A percentile compares a stretch with the other conserved stretches of the same genome.
These are phyloP conservation scores for Caenorhabditis sp. DNA, from an alignment of 2,888 invertebrate species.

Conservation along the genomic window DNA sequence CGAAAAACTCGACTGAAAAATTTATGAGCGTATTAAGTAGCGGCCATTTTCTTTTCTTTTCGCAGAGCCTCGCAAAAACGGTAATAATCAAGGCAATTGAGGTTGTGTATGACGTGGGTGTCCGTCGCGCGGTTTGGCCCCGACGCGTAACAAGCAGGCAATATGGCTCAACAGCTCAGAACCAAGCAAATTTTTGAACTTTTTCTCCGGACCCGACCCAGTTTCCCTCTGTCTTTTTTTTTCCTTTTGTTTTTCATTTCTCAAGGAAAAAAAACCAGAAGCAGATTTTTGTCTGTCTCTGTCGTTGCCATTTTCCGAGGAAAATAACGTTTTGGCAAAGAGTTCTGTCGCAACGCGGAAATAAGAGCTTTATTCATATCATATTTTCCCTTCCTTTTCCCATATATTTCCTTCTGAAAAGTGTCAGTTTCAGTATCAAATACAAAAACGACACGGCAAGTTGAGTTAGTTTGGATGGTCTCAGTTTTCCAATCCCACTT, in stretches of 20 bases:
- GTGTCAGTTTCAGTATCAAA: conserved; percentile 14
- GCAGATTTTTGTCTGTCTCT: conserved; percentile 8
- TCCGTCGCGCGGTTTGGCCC: neutral
- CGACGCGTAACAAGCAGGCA: conserved; percentile 35
- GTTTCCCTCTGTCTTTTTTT: conserved; percentile 17
- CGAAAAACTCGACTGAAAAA: conserved; percentile 23
- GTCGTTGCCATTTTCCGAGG: neutral
- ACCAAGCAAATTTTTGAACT: conserved; percentile 36
- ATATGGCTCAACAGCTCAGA: conserved; percentile 54
- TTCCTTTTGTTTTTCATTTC: conserved; percentile 16
- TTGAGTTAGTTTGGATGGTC: neutral
- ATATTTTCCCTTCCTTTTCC: neutral
- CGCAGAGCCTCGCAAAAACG: conserved; percentile 16
- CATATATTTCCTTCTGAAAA: neutral
- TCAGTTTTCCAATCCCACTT: neutral
- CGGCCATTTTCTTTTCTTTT: conserved; percentile 7
- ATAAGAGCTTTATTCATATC: conserved; percentile 39
- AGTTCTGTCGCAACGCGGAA: neutral
- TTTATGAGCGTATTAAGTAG: conserved; percentile 23
- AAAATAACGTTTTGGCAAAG: conserved; percentile 10
- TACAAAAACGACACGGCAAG: neutral
- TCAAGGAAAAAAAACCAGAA: neutral
- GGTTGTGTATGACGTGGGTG: conserved; percentile 22
- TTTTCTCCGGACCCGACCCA: conserved; percentile 23
- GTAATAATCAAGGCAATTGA: conserved; percentile 36